Evolutionary conservation across 2,888 invertebrate species (phyloP).

Genomic region (Pyrgus malvae): DNA sequence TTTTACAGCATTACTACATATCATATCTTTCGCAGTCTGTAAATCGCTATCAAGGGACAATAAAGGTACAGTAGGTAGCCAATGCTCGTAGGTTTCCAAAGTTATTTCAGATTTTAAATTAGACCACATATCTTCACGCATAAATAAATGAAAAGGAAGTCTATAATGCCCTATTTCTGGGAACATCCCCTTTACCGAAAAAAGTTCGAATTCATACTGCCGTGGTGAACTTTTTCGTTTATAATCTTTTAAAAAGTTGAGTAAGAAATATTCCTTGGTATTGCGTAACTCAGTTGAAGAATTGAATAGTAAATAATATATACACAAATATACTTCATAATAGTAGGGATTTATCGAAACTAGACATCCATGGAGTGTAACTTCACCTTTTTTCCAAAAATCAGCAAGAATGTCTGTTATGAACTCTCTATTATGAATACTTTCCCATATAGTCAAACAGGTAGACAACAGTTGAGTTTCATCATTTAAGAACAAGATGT

Average conservation of each 20-base stretch:
- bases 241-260: conserved; percentile 71
- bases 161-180: conserved; percentile 76
- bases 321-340: conserved; percentile 73
- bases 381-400: conserved; percentile 76
- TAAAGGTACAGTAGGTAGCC: conserved; percentile 68
- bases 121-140: conserved; percentile 76
- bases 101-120: conserved; percentile 78
- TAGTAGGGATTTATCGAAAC: conserved; percentile 74
- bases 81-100: conserved; percentile 72
- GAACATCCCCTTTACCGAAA: conserved; percentile 75
- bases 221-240: conserved; percentile 66
- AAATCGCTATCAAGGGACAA: conserved; percentile 65
- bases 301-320: conserved; percentile 62
- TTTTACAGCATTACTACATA: conserved; percentile 77
- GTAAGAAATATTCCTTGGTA: conserved; percentile 66
- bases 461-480: conserved; percentile 51
- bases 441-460: conserved; percentile 67
- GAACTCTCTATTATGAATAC: conserved; percentile 65
- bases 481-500: conserved; percentile 55
- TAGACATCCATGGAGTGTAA: conserved; percentile 65
- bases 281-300: conserved; percentile 50
- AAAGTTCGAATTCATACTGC: conserved; percentile 75
- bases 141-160: conserved; percentile 73
- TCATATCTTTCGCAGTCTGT: conserved; percentile 76
- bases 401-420: conserved; percentile 65